Percentiles rank a stretch among this genome's conserved stretches.
These are phyloP conservation scores for Pyxicephalus adspersus DNA, from an alignment of 2,113 vertebrate species.

Conservation along the genomic window DNA sequence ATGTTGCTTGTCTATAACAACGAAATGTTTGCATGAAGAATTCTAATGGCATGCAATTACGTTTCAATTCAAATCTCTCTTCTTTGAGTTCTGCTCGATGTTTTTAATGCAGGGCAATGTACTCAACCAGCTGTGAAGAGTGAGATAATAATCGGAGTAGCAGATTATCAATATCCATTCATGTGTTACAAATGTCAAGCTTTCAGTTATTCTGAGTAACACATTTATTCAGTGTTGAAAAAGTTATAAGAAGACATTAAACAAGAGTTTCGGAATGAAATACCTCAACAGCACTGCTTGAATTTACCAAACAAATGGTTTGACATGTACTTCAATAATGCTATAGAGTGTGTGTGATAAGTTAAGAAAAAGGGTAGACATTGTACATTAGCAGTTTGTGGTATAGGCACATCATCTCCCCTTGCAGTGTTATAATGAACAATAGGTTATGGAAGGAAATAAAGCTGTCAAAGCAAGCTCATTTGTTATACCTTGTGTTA, in stretches of 20 bases:
- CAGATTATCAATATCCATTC: background rate
- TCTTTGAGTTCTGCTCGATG: background rate
- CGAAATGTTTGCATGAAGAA: too few relatives aligned
- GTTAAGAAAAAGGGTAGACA: slow-evolving; percentile 1
- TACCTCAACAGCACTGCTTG: too few relatives aligned
- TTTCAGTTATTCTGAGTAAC: background rate
- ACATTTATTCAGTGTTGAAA: background rate
- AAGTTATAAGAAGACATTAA: slow-evolving; percentile 11
- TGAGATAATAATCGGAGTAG: background rate
- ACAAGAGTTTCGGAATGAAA: slow-evolving; percentile 10
- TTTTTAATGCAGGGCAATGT: background rate
- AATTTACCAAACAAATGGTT: slow-evolving; percentile 8
- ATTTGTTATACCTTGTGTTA: slow-evolving; percentile 19
- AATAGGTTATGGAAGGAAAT: slow-evolving; percentile 18
- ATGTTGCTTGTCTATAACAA: too few relatives aligned
- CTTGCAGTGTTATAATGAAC: slow-evolving; percentile 34
- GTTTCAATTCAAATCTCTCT: slow-evolving; percentile 15
- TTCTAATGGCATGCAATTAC: too few relatives aligned
- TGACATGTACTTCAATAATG: background rate
- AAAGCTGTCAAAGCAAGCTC: slow-evolving; percentile 28
- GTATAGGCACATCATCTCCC: slow-evolving; percentile 23
- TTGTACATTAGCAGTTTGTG: slow-evolving; percentile 36
- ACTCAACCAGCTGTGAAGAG: slow-evolving; percentile 10
- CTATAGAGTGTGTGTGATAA: slow-evolving; percentile 9
- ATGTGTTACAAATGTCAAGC: background rate